A percentile compares a stretch with the other conserved stretches of the same genome.
Conservation (phyloP, 2,113 vertebrate genomes). For the Platichthys stellatus region DNA sequence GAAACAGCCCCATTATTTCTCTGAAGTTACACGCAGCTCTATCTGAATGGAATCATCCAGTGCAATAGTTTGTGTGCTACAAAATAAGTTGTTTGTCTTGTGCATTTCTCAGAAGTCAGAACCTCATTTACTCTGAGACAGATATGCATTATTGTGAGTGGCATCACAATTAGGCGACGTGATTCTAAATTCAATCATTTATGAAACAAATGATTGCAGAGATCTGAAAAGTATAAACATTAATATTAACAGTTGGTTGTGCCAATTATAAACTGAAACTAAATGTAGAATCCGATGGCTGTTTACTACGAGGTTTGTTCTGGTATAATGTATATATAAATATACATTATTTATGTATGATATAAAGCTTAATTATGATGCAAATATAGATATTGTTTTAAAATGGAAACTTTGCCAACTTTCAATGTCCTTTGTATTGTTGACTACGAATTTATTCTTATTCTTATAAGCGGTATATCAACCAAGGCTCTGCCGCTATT, state of each 20-base stretch:
- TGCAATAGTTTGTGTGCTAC: background rate
- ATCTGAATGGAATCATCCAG: background rate
- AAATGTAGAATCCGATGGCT: too few species aligned
- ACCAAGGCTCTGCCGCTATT: too few species aligned
- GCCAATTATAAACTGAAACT: too few species aligned
- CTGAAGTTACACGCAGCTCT: background rate
- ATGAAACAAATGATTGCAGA: background rate
- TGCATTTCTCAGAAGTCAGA: constrained; percentile 11
- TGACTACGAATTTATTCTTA: too few species aligned
- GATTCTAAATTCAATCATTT: background rate
- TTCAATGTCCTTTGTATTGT: too few species aligned
- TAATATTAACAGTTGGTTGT: background rate
- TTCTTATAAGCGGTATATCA: too few species aligned
- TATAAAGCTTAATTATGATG: too few species aligned
- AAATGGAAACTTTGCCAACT: too few species aligned
- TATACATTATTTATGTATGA: too few species aligned
- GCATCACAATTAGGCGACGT: constrained; percentile 14
- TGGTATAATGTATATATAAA: too few species aligned
- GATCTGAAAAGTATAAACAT: background rate
- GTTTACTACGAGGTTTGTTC: too few species aligned
- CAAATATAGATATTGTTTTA: too few species aligned
- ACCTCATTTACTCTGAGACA: background rate
- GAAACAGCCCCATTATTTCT: constrained; percentile 14
- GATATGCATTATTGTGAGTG: constrained; percentile 30
- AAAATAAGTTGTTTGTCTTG: constrained; percentile 1